Evolutionary conservation across 2,113 vertebrate genomes (phyloP).

Genomic region (Chascanopsetta lugubris): DNA sequence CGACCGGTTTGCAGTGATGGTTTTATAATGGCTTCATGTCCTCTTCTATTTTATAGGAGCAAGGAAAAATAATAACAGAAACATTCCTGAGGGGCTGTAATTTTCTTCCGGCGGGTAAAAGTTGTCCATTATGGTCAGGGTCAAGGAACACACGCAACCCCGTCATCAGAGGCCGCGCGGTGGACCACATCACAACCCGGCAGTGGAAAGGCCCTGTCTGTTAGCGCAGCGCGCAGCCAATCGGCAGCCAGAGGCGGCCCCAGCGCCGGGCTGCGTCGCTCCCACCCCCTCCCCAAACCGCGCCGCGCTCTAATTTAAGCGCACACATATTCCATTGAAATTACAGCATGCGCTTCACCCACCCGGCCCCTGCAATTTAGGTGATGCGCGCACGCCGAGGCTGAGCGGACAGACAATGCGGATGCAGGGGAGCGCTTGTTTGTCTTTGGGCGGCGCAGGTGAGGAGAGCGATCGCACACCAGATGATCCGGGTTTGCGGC

Average conservation of each 20-base stretch:
- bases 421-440: slow-evolving; percentile 49
- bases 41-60: slow-evolving; percentile 76
- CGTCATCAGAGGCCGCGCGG: slow-evolving; percentile 78
- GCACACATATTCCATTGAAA: slow-evolving; percentile 79
- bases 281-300: slow-evolving; percentile 79
- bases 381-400: slow-evolving; percentile 72
- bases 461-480: neutral
- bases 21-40: slow-evolving; percentile 72
- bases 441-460: slow-evolving; percentile 45
- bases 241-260: slow-evolving; percentile 69
- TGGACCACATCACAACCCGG: slow-evolving; percentile 81
- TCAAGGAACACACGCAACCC: slow-evolving; percentile 84
- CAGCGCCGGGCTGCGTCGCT: slow-evolving; percentile 64
- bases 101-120: slow-evolving; percentile 85
- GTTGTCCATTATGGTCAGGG: slow-evolving; percentile 86
- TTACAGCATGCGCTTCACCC: slow-evolving; percentile 78
- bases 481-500: neutral
- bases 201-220: slow-evolving; percentile 80
- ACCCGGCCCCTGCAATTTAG: slow-evolving; percentile 81
- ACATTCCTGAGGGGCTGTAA: slow-evolving; percentile 85
- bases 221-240: slow-evolving; percentile 77
- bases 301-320: slow-evolving; percentile 81
- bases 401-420: slow-evolving; percentile 66
- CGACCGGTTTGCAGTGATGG: slow-evolving; percentile 50
- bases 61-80: slow-evolving; percentile 84